Evolutionary conservation across 2,113 vertebrate genomes (phyloP).

Genomic region (Accipiter cooperii): DNA sequence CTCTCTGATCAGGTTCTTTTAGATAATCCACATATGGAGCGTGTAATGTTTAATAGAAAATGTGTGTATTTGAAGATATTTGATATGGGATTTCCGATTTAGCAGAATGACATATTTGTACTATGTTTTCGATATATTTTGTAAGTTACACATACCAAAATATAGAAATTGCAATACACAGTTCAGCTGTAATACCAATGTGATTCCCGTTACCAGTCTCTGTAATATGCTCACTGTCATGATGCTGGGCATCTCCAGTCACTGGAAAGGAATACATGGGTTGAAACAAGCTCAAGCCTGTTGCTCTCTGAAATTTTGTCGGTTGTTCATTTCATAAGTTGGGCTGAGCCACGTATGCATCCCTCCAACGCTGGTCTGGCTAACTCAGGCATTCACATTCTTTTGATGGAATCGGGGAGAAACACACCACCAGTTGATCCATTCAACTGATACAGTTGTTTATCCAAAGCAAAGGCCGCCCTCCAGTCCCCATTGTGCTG

Average conservation of each 20-base stretch:
- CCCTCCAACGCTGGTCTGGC: not conserved
- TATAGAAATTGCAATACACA: not conserved
- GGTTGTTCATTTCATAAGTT: not conserved
- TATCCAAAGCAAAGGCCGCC: not conserved
- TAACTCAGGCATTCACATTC: not conserved
- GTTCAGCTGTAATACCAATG: accelerated
- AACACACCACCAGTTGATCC: not conserved
- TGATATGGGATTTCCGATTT: not conserved
- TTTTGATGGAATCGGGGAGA: accelerated
- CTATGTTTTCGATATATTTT: not conserved
- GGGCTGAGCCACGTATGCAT: not conserved
- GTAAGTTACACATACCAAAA: not conserved
- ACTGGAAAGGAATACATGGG: accelerated
- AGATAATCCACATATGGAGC: not conserved
- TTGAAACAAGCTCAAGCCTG: not conserved
- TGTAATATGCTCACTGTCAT: accelerated
- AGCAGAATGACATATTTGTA: not conserved
- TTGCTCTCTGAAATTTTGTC: not conserved
- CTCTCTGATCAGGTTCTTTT: not conserved
- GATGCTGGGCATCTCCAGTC: not conserved
- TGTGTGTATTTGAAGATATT: not conserved
- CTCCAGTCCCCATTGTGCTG: not conserved
- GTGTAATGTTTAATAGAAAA: not conserved
- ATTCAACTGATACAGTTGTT: not conserved
- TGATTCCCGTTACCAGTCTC: not conserved